Evolutionary conservation across 37 sponge, comb jelly and placozoan species (phyloP).

Genomic region (Crambe crambe): DNA sequence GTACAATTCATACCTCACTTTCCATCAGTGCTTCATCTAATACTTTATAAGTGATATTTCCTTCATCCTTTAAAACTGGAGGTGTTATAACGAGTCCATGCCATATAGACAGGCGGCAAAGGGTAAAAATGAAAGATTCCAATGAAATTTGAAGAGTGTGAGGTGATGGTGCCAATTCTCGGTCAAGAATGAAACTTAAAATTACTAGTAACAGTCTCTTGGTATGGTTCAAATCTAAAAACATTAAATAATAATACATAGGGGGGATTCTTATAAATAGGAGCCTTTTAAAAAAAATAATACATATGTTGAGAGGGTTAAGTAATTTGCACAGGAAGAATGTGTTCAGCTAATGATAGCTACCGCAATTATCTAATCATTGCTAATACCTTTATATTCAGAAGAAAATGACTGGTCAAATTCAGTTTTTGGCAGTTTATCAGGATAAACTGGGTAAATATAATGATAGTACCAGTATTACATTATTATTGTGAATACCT

Average conservation of each 20-base stretch:
- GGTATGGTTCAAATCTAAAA: not conserved
- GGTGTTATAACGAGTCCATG: constrained; percentile 31
- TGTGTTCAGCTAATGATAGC: no score
- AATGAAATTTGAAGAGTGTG: constrained; percentile 5
- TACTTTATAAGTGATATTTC: constrained; percentile 15
- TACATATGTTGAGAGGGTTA: not conserved
- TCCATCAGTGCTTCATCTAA: constrained; percentile 57
- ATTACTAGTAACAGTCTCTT: not conserved
- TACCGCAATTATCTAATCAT: no score
- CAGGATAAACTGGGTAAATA: not conserved
- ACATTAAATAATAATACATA: not conserved
- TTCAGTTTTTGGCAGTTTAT: not conserved
- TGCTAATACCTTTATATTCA: not conserved
- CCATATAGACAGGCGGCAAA: constrained; percentile 37
- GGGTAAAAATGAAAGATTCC: constrained; percentile 22
- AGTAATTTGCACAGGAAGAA: no score
- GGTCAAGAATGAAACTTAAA: constrained; percentile 6
- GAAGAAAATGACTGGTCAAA: not conserved
- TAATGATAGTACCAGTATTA: not conserved
- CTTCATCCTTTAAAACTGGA: constrained; percentile 21
- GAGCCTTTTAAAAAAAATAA: not conserved
- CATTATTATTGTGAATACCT: not conserved
- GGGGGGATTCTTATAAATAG: not conserved
- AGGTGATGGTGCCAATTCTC: not conserved
- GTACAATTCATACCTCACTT: constrained; percentile 26